phyloP scores from a whole-genome alignment of 2,113 vertebrate species.

The Saguinus imperator region DNA sequence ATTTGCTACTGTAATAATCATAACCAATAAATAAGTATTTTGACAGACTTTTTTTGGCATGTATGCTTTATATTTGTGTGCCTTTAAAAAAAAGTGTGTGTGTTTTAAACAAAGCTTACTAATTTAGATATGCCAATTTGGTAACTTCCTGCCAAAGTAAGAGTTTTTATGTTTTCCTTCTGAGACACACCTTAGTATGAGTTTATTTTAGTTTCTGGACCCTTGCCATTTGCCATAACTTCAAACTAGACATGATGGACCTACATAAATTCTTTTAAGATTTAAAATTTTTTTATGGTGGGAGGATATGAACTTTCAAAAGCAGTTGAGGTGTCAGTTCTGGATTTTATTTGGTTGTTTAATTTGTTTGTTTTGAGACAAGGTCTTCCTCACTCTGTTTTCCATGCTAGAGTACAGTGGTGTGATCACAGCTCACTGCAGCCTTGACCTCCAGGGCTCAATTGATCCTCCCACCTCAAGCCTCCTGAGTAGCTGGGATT shows the following conservation, averaged over 20 bases:
- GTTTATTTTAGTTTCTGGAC: constrained; percentile 66
- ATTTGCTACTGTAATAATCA: constrained; percentile 32
- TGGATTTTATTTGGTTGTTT: constrained; percentile 47
- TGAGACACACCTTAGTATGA: constrained; percentile 65
- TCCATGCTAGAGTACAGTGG: too few relatives aligned
- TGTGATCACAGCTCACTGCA: too few relatives aligned
- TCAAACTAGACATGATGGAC: constrained; percentile 32
- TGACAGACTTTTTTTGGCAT: background rate
- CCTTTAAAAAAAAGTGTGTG: constrained; percentile 17
- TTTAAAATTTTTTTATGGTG: background rate
- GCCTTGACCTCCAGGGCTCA: too few relatives aligned
- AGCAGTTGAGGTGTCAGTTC: background rate
- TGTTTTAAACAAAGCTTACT: constrained; percentile 68
- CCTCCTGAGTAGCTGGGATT: too few relatives aligned
- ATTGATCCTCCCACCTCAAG: too few relatives aligned
- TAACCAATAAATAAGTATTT: constrained; percentile 38
- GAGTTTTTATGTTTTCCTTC: constrained; percentile 58
- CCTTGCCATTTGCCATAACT: constrained; percentile 53
- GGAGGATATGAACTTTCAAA: background rate
- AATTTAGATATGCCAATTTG: constrained; percentile 71
- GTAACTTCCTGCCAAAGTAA: constrained; percentile 68
- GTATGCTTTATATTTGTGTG: constrained; percentile 2
- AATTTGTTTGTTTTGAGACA: constrained; percentile 39
- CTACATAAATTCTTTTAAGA: background rate
- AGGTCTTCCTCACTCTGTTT: too few relatives aligned